A percentile compares a stretch with the other conserved stretches of the same genome.
Evolutionary conservation across 2,797 vertebrate species (phyloP).

Genomic region (Pipistrellus nathusii): DNA sequence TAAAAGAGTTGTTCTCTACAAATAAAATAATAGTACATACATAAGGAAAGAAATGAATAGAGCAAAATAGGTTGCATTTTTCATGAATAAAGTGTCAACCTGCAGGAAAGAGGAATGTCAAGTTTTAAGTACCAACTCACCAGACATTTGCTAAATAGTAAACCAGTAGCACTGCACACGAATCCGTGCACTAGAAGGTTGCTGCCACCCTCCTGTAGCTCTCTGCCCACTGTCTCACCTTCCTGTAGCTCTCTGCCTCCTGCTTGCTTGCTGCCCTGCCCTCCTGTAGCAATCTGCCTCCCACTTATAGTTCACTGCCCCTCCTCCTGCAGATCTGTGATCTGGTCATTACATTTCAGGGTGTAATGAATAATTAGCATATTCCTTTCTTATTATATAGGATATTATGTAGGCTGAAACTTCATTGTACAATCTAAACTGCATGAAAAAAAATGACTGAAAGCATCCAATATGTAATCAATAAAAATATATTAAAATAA

Average conservation of each 20-base stretch:
- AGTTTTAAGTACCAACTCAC: neutral
- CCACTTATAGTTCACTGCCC: no score
- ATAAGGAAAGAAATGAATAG: neutral
- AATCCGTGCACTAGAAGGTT: no score
- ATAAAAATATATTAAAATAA: neutral
- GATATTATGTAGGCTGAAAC: neutral
- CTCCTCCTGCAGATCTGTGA: no score
- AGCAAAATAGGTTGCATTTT: neutral
- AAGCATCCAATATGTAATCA: neutral
- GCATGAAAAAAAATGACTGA: neutral
- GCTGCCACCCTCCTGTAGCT: no score
- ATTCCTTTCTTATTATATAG: no score
- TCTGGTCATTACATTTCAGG: no score
- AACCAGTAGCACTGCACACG: neutral
- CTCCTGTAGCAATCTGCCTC: no score
- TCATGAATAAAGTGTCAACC: constrained; percentile 25
- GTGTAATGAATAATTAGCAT: no score
- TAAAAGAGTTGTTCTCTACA: neutral
- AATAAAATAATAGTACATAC: constrained; percentile 17
- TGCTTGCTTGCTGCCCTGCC: no score
- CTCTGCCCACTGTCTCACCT: no score
- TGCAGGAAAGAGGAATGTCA: neutral
- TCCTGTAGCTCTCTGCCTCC: no score
- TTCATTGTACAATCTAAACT: neutral
- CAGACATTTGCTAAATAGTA: constrained; percentile 9